phyloP scores from a whole-genome alignment of 2,113 vertebrate species.

The Nycticorax nycticorax region DNA sequence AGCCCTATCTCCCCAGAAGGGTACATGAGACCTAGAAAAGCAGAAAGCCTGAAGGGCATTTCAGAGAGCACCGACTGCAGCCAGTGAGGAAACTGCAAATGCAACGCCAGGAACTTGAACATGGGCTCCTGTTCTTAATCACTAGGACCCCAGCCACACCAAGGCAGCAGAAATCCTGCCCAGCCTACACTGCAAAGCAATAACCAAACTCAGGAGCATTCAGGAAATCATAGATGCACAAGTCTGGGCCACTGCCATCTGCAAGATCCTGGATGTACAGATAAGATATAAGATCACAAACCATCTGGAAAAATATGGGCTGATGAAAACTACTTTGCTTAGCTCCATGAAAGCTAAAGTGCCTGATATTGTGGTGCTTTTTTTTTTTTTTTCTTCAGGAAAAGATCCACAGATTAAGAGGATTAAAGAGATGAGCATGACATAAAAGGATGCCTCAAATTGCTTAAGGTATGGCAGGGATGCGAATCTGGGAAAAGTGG shows the following conservation, averaged over 20 bases:
- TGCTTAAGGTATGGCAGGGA: not conserved
- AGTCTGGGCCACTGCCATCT: not conserved
- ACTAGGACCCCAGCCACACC: not conserved
- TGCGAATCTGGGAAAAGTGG: not conserved
- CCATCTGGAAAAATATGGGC: not conserved
- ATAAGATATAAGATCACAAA: not conserved
- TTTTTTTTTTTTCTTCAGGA: not conserved
- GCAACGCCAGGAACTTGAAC: rapidly evolving
- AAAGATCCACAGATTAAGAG: not conserved
- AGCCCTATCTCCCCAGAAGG: not conserved
- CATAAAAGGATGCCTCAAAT: not conserved
- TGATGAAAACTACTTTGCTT: not conserved
- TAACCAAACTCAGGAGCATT: not conserved
- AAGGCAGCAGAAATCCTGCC: not conserved
- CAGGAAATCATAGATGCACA: not conserved
- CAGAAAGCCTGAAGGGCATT: not conserved
- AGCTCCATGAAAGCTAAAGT: not conserved
- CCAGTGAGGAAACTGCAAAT: not conserved
- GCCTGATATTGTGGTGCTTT: not conserved
- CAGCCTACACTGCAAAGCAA: not conserved
- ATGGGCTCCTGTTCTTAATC: not conserved
- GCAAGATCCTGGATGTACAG: not conserved
- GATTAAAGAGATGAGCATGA: not conserved
- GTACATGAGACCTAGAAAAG: not conserved
- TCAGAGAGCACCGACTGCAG: not conserved